These are phyloP conservation scores for Drosophila tsacasi DNA, from an alignment of 1,140 invertebrate species.

Conservation along the genomic window DNA sequence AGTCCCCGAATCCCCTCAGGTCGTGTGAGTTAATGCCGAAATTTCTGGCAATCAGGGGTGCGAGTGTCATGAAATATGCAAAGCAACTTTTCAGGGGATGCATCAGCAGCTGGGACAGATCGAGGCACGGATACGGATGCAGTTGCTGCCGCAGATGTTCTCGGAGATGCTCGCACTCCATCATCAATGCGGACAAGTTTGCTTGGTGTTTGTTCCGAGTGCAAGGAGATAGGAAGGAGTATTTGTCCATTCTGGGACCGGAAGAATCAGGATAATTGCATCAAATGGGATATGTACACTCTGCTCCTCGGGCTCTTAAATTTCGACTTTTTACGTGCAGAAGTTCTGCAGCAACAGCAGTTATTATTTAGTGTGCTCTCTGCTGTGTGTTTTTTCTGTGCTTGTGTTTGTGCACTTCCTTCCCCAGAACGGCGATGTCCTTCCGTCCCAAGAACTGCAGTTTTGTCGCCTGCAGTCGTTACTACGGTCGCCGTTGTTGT, in stretches of 20 bases:
- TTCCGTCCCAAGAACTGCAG: constrained; percentile 49
- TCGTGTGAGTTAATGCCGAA: constrained; percentile 68
- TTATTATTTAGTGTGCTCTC: constrained; percentile 57
- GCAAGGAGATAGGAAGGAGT: constrained; percentile 2
- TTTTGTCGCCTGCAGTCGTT: constrained; percentile 71
- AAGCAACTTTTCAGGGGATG: constrained; percentile 62
- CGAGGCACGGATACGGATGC: constrained; percentile 39
- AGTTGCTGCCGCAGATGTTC: constrained; percentile 49
- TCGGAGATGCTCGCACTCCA: constrained; percentile 29
- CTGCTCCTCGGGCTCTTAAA: constrained; percentile 6
- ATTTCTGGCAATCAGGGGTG: constrained; percentile 65
- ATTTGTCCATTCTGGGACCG: constrained; percentile 14
- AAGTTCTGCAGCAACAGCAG: constrained; percentile 41
- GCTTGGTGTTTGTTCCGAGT: constrained; percentile 11
- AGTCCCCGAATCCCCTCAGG: constrained; percentile 53
- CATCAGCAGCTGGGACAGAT: constrained; percentile 57
- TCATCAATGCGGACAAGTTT: constrained; percentile 33
- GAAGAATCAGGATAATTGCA: constrained; percentile 49
- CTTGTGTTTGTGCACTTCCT: constrained; percentile 5
- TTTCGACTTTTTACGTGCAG: constrained; percentile 13
- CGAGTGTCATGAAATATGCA: constrained; percentile 74
- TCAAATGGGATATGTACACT: constrained; percentile 39
- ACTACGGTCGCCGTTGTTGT: constrained; percentile 29
- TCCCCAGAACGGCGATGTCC: constrained; percentile 7
- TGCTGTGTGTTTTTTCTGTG: constrained; percentile 17